Evolutionary conservation across 2,888 invertebrate genomes (phyloP).

Genomic region (Stenodema calcarata): DNA sequence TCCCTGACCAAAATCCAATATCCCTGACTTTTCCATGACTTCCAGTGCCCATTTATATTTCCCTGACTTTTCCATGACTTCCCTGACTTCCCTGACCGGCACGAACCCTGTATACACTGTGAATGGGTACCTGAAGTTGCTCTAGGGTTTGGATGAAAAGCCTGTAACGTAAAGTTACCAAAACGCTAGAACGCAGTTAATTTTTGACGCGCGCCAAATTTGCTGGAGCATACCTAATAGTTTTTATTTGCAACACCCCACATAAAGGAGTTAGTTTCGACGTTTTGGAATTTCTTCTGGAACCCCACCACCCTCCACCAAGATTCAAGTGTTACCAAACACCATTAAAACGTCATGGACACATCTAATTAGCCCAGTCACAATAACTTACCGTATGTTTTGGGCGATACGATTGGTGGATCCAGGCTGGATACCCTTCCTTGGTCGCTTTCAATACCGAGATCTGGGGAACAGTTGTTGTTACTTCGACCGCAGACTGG

Average conservation of each 20-base stretch:
- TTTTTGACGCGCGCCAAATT: no score
- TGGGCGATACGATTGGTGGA: slow-evolving; percentile 62
- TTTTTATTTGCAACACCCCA: background rate
- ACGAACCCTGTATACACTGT: no score
- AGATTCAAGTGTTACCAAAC: background rate
- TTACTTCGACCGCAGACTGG: slow-evolving; percentile 49
- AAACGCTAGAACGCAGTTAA: no score
- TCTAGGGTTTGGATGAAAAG: no score
- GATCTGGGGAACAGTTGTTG: slow-evolving; percentile 76
- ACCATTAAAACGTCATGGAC: background rate
- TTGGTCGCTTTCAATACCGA: slow-evolving; percentile 87
- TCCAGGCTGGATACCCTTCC: slow-evolving; percentile 71
- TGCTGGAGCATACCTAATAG: no score
- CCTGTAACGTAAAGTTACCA: no score
- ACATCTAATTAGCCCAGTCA: background rate
- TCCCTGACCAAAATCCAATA: no score
- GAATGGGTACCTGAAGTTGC: no score
- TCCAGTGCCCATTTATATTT: no score
- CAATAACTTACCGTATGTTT: slow-evolving; percentile 30
- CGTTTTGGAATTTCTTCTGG: background rate
- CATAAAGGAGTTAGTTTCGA: background rate
- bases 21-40: no score
- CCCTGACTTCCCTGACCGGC: no score
- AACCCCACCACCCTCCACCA: background rate
- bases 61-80: no score